These are phyloP conservation scores for Malacosoma neustria DNA, from an alignment of 2,888 invertebrate genomes.

Conservation along the genomic window DNA sequence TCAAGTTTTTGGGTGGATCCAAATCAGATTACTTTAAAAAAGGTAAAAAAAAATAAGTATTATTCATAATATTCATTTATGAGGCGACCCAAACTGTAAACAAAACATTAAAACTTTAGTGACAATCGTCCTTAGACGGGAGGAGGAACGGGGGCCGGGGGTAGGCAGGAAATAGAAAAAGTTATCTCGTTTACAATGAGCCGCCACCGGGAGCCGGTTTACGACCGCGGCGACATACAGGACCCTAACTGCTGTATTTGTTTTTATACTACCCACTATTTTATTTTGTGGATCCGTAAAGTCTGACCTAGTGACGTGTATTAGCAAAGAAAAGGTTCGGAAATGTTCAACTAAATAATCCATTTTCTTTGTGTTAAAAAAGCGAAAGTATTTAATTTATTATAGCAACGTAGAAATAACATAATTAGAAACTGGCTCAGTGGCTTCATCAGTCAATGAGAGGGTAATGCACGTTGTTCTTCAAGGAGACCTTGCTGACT, in stretches of 20 bases:
- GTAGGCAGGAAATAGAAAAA: slow-evolving; percentile 43
- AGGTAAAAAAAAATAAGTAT: too few relatives aligned
- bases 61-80: neutral
- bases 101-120: neutral
- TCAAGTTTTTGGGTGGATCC: too few relatives aligned
- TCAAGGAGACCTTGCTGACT: too few relatives aligned
- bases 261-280: slow-evolving; percentile 5
- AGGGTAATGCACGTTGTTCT: too few relatives aligned
- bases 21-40: too few relatives aligned
- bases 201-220: slow-evolving; percentile 23
- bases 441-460: too few relatives aligned
- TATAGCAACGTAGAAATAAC: too few relatives aligned
- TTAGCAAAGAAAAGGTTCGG: too few relatives aligned
- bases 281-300: neutral
- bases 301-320: neutral
- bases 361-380: too few relatives aligned
- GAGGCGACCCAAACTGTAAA: neutral
- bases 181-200: slow-evolving; percentile 43
- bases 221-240: slow-evolving; percentile 20
- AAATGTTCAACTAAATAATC: too few relatives aligned
- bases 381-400: too few relatives aligned
- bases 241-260: slow-evolving; percentile 28
- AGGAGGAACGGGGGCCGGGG: slow-evolving; percentile 6
- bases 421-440: too few relatives aligned
- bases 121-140: neutral